Conservation (phyloP, 2,888 invertebrate genomes). For the Diloba caeruleocephala region DNA sequence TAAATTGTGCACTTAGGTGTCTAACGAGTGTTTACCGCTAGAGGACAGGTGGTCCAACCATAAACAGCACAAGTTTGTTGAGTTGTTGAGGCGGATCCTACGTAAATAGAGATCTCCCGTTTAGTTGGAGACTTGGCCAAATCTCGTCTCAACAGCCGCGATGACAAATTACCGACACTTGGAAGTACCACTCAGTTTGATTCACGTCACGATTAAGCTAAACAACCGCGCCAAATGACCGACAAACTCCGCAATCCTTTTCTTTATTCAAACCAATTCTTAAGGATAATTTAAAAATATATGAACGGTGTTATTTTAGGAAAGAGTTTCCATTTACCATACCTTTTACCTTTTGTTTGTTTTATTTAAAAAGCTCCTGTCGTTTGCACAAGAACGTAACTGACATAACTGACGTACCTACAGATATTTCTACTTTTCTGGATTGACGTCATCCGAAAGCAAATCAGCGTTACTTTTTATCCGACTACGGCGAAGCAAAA, state of each 20-base stretch:
- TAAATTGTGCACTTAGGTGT: slow-evolving; percentile 47
- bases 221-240: slow-evolving; percentile 15
- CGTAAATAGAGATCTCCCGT: slow-evolving; percentile 64
- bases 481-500: too few relatives aligned
- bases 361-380: slow-evolving; percentile 49
- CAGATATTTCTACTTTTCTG: slow-evolving; percentile 43
- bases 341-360: slow-evolving; percentile 21
- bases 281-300: slow-evolving; percentile 5
- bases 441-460: slow-evolving; percentile 44
- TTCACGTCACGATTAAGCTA: slow-evolving; percentile 32
- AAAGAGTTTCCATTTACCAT: slow-evolving; percentile 13
- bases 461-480: slow-evolving; percentile 12
- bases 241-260: slow-evolving; percentile 7
- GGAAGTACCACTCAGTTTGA: slow-evolving; percentile 29
- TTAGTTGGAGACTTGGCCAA: slow-evolving; percentile 56
- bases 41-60: slow-evolving; percentile 67
- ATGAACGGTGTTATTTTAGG: slow-evolving; percentile 3
- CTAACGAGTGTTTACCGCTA: slow-evolving; percentile 58
- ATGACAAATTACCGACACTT: slow-evolving; percentile 54
- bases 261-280: slow-evolving; percentile 10
- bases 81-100: slow-evolving; percentile 66
- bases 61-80: slow-evolving; percentile 69
- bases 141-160: slow-evolving; percentile 38
- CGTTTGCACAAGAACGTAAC: slow-evolving; percentile 49
- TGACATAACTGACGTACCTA: slow-evolving; percentile 38